A percentile compares a stretch with the other conserved stretches of the same genome.
phyloP scores from a whole-genome alignment of 2,797 vertebrate genomes.

The Macropus fuliginosus region DNA sequence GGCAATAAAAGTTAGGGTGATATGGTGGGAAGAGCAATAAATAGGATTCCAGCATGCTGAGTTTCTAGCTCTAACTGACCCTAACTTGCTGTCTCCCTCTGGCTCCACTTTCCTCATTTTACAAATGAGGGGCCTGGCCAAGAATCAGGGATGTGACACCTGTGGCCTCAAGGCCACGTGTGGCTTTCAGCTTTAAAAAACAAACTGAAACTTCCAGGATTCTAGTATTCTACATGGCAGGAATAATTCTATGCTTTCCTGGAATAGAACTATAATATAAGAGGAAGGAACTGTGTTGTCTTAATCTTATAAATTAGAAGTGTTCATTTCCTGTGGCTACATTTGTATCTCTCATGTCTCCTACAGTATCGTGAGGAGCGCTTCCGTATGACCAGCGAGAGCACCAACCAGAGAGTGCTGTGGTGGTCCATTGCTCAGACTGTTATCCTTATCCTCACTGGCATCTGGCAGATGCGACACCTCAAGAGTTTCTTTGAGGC shows the following conservation, averaged over 20 bases:
- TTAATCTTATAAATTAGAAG: background rate
- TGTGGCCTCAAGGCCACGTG: too few relatives aligned
- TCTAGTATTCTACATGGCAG: background rate
- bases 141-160: background rate
- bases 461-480: conserved; percentile 98
- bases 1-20: background rate
- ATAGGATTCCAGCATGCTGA: background rate
- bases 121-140: background rate
- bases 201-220: background rate
- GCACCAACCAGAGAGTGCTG: conserved; percentile 96
- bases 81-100: background rate
- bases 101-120: background rate
- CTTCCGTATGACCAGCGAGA: conserved; percentile 96
- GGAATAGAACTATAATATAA: background rate
- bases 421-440: conserved; percentile 99
- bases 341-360: background rate
- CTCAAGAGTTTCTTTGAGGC: conserved; percentile 98
- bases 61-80: background rate
- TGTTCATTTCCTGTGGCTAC: background rate
- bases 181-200: background rate
- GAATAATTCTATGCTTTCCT: background rate
- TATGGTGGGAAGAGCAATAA: background rate
- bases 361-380: conserved; percentile 94
- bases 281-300: background rate
- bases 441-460: conserved; percentile 94